Evolutionary conservation across 2,113 vertebrate species (phyloP).

Genomic region (Drymodes brunneopygia): DNA sequence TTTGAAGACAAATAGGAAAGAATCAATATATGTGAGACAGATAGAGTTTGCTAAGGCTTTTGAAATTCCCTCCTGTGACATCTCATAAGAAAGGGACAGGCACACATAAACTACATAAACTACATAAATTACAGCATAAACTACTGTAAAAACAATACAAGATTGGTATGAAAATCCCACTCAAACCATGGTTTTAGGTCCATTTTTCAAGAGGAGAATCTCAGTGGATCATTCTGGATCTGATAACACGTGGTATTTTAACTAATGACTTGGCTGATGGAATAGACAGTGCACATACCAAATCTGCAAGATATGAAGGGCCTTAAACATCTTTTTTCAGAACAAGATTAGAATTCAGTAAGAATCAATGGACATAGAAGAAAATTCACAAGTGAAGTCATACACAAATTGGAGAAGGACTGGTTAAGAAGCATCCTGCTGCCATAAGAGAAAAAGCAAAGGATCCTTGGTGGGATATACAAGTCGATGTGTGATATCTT

Average conservation of each 20-base stretch:
- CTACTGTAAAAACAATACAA: neutral
- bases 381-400: neutral
- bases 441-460: neutral
- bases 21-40: neutral
- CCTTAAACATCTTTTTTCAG: neutral
- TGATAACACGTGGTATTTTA: neutral
- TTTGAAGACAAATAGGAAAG: neutral
- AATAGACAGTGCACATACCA: neutral
- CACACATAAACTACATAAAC: neutral
- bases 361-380: neutral
- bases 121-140: neutral
- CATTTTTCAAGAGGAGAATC: neutral
- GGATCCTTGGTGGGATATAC: neutral
- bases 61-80: neutral
- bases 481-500: neutral
- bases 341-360: neutral
- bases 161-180: neutral
- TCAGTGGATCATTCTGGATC: neutral
- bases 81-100: neutral
- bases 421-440: neutral
- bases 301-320: neutral
- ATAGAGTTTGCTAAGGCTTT: neutral
- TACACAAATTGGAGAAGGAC: neutral
- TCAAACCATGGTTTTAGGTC: neutral
- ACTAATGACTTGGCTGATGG: neutral